Conservation (phyloP, 2,888 invertebrate species). For the Drosophila sordidapex region DNA sequence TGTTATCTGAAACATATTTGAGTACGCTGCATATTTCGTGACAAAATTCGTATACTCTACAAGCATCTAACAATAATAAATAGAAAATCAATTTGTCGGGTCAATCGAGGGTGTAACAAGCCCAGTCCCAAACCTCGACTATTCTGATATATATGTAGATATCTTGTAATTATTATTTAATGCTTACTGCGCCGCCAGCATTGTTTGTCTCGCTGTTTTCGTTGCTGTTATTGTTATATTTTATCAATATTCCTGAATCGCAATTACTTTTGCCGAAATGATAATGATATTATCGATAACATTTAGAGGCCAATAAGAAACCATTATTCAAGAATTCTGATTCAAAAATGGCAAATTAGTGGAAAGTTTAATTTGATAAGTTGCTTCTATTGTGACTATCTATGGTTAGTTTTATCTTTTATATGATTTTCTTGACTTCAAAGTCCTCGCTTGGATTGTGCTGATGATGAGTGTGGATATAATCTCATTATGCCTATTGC, state of each 20-base stretch:
- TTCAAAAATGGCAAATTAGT: not conserved
- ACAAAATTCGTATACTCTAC: not conserved
- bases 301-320: not conserved
- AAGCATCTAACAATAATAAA: conserved; percentile 1
- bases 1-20: too few species aligned
- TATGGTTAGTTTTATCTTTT: not conserved
- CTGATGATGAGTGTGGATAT: not conserved
- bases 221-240: conserved; percentile 17
- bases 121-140: not conserved
- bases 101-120: conserved; percentile 3
- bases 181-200: conserved; percentile 44
- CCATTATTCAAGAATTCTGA: not conserved
- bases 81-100: conserved; percentile 11
- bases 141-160: conserved; percentile 42
- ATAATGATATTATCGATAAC: not conserved
- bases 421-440: not conserved
- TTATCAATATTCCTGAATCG: conserved; percentile 30
- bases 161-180: conserved; percentile 64
- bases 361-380: not conserved
- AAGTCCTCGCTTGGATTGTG: not conserved
- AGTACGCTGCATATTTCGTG: not conserved
- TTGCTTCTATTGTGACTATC: not conserved
- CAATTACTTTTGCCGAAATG: not conserved
- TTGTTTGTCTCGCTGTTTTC: conserved; percentile 22
- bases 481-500: too few species aligned